A percentile compares a stretch with the other conserved stretches of the same genome.
phyloP scores from a whole-genome alignment of 2,113 vertebrate genomes.

The Megalops atlanticus region DNA sequence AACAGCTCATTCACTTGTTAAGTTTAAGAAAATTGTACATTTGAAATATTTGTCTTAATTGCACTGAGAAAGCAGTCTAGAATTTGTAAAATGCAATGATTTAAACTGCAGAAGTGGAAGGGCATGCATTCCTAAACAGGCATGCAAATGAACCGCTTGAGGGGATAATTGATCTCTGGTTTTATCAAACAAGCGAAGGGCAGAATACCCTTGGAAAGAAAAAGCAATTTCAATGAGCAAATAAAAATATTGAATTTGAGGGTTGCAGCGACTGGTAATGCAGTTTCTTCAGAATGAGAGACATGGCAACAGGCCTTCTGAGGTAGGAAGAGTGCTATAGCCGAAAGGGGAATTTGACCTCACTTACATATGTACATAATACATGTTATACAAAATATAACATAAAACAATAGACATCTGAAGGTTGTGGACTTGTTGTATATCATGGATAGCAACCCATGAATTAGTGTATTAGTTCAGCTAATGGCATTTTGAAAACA shows the following conservation, averaged over 20 bases:
- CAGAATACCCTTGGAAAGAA: background rate
- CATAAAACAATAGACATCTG: too few species aligned
- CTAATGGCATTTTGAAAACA: too few species aligned
- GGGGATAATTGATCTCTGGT: background rate
- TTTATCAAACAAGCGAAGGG: background rate
- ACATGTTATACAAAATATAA: too few species aligned
- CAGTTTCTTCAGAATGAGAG: background rate
- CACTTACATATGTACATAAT: background rate
- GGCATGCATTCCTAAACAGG: background rate
- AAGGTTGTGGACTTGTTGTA: too few species aligned
- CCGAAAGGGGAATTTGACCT: background rate
- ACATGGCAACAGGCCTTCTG: too few species aligned
- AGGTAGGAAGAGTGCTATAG: background rate
- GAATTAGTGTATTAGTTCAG: too few species aligned
- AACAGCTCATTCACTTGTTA: background rate
- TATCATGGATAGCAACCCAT: too few species aligned
- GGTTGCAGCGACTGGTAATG: background rate
- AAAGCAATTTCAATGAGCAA: background rate
- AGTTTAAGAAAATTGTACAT: background rate
- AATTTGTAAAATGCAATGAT: background rate
- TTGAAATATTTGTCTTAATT: too few species aligned
- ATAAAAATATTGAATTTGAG: background rate
- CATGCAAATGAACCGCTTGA: background rate
- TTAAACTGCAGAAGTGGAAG: background rate
- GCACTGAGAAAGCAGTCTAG: background rate